Evolutionary conservation across 2,888 invertebrate species (phyloP).

Genomic region (Lamellibrachia satsuma): DNA sequence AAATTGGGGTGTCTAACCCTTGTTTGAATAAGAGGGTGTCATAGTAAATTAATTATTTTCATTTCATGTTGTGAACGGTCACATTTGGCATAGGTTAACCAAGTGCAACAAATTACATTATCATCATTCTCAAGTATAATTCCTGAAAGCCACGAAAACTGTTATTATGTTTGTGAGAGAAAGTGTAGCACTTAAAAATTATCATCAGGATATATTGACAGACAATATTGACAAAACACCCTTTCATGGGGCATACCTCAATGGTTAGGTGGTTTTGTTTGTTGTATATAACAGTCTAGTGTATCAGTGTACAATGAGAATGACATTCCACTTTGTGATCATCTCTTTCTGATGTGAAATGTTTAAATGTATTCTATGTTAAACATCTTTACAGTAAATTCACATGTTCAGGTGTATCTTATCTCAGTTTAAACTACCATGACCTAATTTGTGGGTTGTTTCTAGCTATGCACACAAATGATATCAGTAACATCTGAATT

Average conservation of each 20-base stretch:
- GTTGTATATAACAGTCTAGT: too few species aligned
- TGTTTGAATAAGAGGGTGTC: not conserved
- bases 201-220: not conserved
- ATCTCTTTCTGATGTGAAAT: not conserved
- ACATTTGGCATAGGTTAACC: not conserved
- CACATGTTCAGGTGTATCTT: too few species aligned
- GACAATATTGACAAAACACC: too few species aligned
- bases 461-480: not conserved
- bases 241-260: not conserved
- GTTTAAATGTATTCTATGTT: too few species aligned
- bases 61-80: not conserved
- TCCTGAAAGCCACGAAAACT: not conserved
- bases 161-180: not conserved
- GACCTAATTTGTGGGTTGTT: not conserved
- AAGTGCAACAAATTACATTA: not conserved
- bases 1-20: not conserved
- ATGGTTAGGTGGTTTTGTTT: too few species aligned
- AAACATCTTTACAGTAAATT: too few species aligned
- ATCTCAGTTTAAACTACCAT: not conserved
- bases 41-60: not conserved
- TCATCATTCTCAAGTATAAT: not conserved
- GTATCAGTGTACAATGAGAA: not conserved
- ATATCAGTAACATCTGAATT: not conserved
- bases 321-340: not conserved
- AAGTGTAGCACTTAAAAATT: too few species aligned